These are phyloP conservation scores for Agonopterix heracliana DNA, from an alignment of 2,888 invertebrate genomes.

Conservation along the genomic window DNA sequence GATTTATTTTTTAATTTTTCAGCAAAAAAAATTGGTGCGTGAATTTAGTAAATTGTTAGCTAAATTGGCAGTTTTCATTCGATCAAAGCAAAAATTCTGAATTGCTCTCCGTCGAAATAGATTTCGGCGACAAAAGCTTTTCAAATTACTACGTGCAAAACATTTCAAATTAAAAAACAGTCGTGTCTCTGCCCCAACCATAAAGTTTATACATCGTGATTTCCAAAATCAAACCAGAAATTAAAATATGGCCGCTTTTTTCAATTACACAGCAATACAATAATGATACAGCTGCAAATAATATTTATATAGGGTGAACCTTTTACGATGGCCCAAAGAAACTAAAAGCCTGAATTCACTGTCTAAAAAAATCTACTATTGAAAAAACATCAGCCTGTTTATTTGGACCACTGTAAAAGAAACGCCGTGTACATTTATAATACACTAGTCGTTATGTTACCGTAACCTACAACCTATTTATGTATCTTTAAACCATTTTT, in stretches of 20 bases:
- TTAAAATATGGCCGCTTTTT: constrained; percentile 54
- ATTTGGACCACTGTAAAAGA: too few species aligned
- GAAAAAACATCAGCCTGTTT: too few species aligned
- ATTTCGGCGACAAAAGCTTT: not conserved
- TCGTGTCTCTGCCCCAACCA: not conserved
- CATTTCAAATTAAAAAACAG: not conserved
- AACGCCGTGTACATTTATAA: not conserved
- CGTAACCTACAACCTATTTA: constrained; percentile 22
- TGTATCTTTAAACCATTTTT: constrained; percentile 37
- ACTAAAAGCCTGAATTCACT: not conserved
- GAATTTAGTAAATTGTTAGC: not conserved
- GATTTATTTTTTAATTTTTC: constrained; percentile 1
- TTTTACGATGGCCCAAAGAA: not conserved
- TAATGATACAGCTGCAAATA: constrained; percentile 60
- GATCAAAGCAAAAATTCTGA: too few species aligned
- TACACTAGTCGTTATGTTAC: not conserved
- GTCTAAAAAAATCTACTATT: too few species aligned
- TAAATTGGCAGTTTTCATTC: not conserved
- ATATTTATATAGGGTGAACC: constrained; percentile 33
- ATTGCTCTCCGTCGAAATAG: not conserved
- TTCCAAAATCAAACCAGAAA: constrained; percentile 40
- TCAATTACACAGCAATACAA: constrained; percentile 39
- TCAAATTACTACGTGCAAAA: not conserved
- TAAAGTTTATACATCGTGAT: constrained; percentile 27
- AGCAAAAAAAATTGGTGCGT: not conserved